phyloP scores from a whole-genome alignment of 2,888 invertebrate species.

The Heterodera filipjevi region DNA sequence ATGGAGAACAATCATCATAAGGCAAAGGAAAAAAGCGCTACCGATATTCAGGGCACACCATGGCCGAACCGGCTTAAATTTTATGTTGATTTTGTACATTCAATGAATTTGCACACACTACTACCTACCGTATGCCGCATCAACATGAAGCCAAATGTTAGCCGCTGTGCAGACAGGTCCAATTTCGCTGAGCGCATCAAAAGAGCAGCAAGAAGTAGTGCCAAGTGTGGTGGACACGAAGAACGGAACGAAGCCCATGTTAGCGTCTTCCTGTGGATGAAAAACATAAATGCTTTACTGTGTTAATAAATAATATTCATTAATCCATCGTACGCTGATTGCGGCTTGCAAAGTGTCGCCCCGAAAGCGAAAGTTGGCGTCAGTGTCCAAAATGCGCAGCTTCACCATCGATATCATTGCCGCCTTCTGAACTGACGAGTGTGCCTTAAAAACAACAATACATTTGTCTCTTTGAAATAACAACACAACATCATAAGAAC shows the following conservation, averaged over 20 bases:
- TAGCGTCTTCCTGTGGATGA: constrained; percentile 82
- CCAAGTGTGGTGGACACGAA: constrained; percentile 89
- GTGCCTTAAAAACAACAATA: constrained; percentile 71
- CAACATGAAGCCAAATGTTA: constrained; percentile 52
- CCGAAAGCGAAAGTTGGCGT: constrained; percentile 81
- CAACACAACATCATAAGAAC: no score
- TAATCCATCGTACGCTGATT: constrained; percentile 71
- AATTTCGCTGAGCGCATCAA: constrained; percentile 89
- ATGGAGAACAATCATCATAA: neutral
- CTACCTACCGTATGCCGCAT: constrained; percentile 35
- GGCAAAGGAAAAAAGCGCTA: neutral
- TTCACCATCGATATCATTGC: constrained; percentile 89
- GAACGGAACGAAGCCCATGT: constrained; percentile 91
- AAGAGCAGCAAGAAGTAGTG: constrained; percentile 94
- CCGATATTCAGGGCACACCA: constrained; percentile 94
- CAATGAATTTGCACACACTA: neutral
- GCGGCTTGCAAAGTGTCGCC: constrained; percentile 80
- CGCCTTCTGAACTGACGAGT: constrained; percentile 93
- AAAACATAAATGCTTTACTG: neutral
- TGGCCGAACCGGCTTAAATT: constrained; percentile 81
- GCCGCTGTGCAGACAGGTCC: constrained; percentile 77
- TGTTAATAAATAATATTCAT: no score
- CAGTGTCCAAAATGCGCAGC: constrained; percentile 88
- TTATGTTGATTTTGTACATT: neutral
- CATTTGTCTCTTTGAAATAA: neutral